Conservation (phyloP, 2,888 invertebrate species). For the Neria commutata region DNA sequence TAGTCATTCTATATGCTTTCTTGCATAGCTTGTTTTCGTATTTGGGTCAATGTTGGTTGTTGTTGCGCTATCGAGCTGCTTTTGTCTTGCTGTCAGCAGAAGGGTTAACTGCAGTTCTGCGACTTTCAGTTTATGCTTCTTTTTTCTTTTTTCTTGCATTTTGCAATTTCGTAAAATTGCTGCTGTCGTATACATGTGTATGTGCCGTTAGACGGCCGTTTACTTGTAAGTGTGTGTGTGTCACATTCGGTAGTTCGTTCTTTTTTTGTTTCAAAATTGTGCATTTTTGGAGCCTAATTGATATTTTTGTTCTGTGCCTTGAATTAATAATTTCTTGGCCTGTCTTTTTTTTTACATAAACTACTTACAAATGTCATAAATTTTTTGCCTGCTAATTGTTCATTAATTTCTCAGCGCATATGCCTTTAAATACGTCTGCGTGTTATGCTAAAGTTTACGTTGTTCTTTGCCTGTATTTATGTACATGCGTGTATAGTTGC, state of each 20-base stretch:
- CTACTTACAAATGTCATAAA: background rate
- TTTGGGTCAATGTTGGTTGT: conserved; percentile 17
- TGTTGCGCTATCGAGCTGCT: conserved; percentile 1
- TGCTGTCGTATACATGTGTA: too few relatives aligned
- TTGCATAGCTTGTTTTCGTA: conserved; percentile 27
- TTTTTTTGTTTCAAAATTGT: conserved; percentile 20
- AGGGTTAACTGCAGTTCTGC: conserved; percentile 30
- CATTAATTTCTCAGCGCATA: conserved; percentile 36
- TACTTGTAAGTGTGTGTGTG: background rate
- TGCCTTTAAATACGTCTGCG: too few relatives aligned
- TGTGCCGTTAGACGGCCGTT: too few relatives aligned
- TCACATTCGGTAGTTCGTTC: conserved; percentile 13
- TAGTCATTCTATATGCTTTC: conserved; percentile 24
- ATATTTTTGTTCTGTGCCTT: conserved; percentile 22
- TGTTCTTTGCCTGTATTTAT: background rate
- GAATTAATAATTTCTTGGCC: too few relatives aligned
- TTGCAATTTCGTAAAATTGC: background rate
- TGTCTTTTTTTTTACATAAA: background rate
- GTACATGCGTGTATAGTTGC: conserved; percentile 29
- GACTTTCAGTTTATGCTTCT: conserved; percentile 34
- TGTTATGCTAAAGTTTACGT: too few relatives aligned
- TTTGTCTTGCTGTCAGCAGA: conserved; percentile 9
- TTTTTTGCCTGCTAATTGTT: conserved; percentile 7
- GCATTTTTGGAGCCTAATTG: conserved; percentile 44
- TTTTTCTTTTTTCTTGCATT: conserved; percentile 21